These are phyloP conservation scores for Phlogophora meticulosa DNA, from an alignment of 2,888 invertebrate genomes.

Conservation along the genomic window DNA sequence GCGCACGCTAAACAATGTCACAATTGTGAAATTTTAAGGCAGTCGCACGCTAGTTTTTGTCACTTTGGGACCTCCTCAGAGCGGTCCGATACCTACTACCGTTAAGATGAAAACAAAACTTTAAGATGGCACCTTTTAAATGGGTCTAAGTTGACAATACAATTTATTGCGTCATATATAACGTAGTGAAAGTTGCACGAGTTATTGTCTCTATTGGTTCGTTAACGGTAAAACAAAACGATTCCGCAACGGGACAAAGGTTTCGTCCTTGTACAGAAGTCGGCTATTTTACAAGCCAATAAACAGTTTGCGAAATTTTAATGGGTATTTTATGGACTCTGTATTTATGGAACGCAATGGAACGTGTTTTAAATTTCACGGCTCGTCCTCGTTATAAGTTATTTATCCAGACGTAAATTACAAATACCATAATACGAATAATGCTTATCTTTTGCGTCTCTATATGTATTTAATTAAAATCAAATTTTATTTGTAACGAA, in stretches of 20 bases:
- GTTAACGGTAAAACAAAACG: conserved; percentile 85
- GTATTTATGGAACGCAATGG: conserved; percentile 66
- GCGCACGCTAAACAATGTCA: conserved; percentile 73
- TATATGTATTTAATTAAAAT: conserved; percentile 27
- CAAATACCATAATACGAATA: neutral
- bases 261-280: conserved; percentile 83
- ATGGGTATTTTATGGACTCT: conserved; percentile 72
- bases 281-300: conserved; percentile 78
- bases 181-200: conserved; percentile 87
- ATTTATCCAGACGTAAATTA: conserved; percentile 26
- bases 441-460: conserved; percentile 3
- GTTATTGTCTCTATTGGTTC: conserved; percentile 78
- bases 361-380: conserved; percentile 48
- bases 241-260: conserved; percentile 75
- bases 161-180: conserved; percentile 88
- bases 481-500: conserved; percentile 12
- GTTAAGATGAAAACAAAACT: conserved; percentile 87
- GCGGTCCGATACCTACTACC: conserved; percentile 81
- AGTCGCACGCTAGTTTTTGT: conserved; percentile 84
- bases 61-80: conserved; percentile 78
- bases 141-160: conserved; percentile 76
- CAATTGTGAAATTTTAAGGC: conserved; percentile 80
- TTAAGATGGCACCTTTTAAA: conserved; percentile 73
- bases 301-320: conserved; percentile 84
- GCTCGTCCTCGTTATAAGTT: conserved; percentile 17